Conservation (phyloP, 2,888 invertebrate species). For the Drosophila mimica region DNA sequence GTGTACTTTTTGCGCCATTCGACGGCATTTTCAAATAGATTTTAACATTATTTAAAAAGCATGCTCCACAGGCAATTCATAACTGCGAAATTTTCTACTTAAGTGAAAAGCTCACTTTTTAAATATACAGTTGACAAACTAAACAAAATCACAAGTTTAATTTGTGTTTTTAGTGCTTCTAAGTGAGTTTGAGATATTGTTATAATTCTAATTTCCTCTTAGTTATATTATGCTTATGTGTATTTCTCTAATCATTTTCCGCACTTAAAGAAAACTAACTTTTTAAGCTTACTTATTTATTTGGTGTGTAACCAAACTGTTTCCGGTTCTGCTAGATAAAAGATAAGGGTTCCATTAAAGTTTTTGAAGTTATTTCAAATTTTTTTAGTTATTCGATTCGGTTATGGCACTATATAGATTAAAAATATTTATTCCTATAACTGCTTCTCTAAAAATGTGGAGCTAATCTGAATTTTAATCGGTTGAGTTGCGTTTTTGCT, state of each 20-base stretch:
- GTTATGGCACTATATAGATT: no score
- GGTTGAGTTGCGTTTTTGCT: neutral
- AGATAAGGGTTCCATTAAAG: no score
- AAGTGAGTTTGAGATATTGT: neutral
- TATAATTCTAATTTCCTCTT: neutral
- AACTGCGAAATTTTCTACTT: neutral
- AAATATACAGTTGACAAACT: neutral
- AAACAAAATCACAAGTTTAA: neutral
- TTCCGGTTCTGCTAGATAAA: no score
- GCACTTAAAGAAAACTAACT: neutral
- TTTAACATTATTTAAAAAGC: slow-evolving; percentile 1
- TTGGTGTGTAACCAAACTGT: no score
- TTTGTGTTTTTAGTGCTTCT: neutral
- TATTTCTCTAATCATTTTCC: neutral
- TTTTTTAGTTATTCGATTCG: no score
- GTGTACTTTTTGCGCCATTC: slow-evolving; percentile 7
- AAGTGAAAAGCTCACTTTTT: neutral
- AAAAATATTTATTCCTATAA: neutral
- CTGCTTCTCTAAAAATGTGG: neutral
- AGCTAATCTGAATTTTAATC: neutral
- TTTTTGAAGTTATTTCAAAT: no score
- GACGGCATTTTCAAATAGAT: slow-evolving; percentile 7
- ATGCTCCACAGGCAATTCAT: neutral
- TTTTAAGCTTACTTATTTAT: no score
- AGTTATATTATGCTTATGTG: no score